Evolutionary conservation across 2,888 invertebrate species (phyloP).

Genomic region (Chrysotoxum bicinctum): DNA sequence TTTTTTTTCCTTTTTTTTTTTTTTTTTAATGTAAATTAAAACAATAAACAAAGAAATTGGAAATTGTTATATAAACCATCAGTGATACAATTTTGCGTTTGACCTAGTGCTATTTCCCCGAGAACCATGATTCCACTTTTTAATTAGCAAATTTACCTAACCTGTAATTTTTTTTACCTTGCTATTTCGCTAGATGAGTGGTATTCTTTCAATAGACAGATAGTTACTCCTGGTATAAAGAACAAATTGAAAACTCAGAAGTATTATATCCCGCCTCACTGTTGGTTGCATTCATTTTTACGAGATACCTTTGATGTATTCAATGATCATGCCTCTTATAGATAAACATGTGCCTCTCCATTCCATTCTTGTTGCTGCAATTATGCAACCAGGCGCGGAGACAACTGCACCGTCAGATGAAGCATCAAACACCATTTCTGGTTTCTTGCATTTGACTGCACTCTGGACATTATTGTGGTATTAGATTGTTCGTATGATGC

Average conservation of each 20-base stretch:
- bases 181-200: background rate
- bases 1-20: too few species aligned
- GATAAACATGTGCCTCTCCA: background rate
- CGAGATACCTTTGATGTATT: slow-evolving; percentile 32
- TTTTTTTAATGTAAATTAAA: too few species aligned
- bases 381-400: slow-evolving; percentile 54
- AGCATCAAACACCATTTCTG: slow-evolving; percentile 53
- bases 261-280: background rate
- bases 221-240: background rate
- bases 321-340: slow-evolving; percentile 41
- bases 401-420: slow-evolving; percentile 35
- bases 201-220: background rate
- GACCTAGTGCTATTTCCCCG: background rate
- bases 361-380: slow-evolving; percentile 22
- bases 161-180: background rate
- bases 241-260: slow-evolving; percentile 36
- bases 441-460: slow-evolving; percentile 39
- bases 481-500: background rate
- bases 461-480: slow-evolving; percentile 35
- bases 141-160: background rate
- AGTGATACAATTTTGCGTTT: background rate
- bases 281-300: slow-evolving; percentile 20
- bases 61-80: background rate
- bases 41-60: too few species aligned
- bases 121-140: slow-evolving; percentile 1